These are phyloP conservation scores for Andricus grossulariae DNA, from an alignment of 1,140 invertebrate genomes.

Conservation along the genomic window DNA sequence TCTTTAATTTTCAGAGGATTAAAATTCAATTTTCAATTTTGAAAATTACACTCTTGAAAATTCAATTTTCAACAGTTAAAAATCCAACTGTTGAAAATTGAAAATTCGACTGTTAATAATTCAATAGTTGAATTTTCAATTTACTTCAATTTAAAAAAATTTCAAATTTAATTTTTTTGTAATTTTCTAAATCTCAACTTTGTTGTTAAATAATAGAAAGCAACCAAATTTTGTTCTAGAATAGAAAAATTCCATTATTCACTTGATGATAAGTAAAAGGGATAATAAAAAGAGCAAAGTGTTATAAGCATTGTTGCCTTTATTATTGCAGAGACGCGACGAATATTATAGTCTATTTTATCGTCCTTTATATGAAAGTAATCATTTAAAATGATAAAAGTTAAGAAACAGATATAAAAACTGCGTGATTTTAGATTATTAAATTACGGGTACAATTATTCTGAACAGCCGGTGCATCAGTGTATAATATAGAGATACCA, in stretches of 20 bases:
- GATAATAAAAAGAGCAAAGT: not conserved
- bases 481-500: not conserved
- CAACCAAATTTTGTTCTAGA: not conserved
- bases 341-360: slow-evolving; percentile 5
- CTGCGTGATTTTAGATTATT: not conserved
- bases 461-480: not conserved
- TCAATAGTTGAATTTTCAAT: too few relatives aligned
- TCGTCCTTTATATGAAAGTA: slow-evolving; percentile 15
- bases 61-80: too few relatives aligned
- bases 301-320: slow-evolving; percentile 7
- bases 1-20: too few relatives aligned
- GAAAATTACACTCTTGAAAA: too few relatives aligned
- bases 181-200: too few relatives aligned
- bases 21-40: too few relatives aligned
- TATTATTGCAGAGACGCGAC: slow-evolving; percentile 15
- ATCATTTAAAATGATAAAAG: slow-evolving; percentile 19
- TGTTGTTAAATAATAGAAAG: not conserved
- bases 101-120: too few relatives aligned
- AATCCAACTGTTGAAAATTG: too few relatives aligned
- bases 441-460: not conserved
- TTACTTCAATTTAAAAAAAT: too few relatives aligned
- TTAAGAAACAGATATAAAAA: slow-evolving; percentile 22
- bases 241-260: not conserved
- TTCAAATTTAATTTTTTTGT: too few relatives aligned
- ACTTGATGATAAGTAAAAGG: not conserved